A percentile compares a stretch with the other conserved stretches of the same genome.
phyloP scores from a whole-genome alignment of 2,797 vertebrate species.

The Acridotheres tristis region DNA sequence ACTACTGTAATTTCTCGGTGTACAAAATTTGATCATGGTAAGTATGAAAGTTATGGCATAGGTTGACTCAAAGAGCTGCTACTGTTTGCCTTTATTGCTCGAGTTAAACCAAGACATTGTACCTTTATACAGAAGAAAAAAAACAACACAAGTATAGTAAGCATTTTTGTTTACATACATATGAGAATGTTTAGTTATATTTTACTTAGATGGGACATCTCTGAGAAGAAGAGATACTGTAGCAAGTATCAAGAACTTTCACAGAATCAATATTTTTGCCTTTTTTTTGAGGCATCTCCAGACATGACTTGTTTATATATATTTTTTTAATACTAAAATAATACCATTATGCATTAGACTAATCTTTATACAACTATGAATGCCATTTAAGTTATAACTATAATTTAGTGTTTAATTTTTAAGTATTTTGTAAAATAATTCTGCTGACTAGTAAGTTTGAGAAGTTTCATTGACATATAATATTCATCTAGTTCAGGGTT shows the following conservation, averaged over 20 bases:
- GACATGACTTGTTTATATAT: background rate
- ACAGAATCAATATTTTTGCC: background rate
- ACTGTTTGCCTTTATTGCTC: background rate
- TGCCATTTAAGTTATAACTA: background rate
- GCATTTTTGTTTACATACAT: background rate
- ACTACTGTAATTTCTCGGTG: background rate
- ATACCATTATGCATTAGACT: background rate
- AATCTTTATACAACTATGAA: background rate
- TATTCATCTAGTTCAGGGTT: background rate
- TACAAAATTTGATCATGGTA: background rate
- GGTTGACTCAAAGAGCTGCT: background rate
- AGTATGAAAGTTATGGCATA: background rate
- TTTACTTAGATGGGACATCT: background rate
- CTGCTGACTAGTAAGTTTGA: background rate
- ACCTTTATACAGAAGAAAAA: background rate
- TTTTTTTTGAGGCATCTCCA: background rate
- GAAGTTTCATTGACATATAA: background rate
- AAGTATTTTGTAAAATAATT: conserved; percentile 2
- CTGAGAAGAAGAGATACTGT: background rate
- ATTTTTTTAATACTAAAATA: background rate
- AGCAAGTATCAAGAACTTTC: background rate
- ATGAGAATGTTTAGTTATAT: background rate
- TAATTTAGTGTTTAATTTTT: background rate
- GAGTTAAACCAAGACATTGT: background rate
- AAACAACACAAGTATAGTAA: background rate